phyloP scores from a whole-genome alignment of 30 jellyfish, hydroid and myxozoan genomes.

The Mastigias papua region DNA sequence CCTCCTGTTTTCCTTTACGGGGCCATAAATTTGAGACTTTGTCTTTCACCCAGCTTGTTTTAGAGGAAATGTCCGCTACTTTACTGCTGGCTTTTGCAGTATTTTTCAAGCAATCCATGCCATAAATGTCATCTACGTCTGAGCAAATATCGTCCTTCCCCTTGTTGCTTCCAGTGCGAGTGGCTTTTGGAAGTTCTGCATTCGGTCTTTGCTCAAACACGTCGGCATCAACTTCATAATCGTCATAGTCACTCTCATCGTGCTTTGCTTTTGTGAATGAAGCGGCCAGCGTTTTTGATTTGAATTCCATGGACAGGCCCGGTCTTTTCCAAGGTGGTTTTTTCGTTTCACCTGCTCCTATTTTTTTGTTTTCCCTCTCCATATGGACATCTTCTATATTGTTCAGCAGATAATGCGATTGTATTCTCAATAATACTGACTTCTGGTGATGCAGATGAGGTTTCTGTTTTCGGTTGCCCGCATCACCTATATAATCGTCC shows the following conservation, averaged over 20 bases:
- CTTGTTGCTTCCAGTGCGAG: slow-evolving; percentile 5
- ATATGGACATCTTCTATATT: slow-evolving; percentile 60
- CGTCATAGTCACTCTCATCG: slow-evolving; percentile 38
- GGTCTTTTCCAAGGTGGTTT: slow-evolving; percentile 51
- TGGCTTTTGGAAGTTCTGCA: not conserved
- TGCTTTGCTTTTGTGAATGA: slow-evolving; percentile 44
- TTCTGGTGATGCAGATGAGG: not conserved
- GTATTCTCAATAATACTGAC: not conserved
- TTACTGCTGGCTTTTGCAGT: slow-evolving; percentile 63
- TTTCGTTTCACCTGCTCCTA: slow-evolving; percentile 67
- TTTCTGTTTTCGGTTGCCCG: not conserved
- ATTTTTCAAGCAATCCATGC: slow-evolving; percentile 66
- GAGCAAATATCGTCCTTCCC: not conserved
- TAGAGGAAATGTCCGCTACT: slow-evolving; percentile 70
- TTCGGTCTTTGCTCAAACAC: not conserved
- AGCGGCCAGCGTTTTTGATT: slow-evolving; percentile 70
- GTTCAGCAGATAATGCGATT: slow-evolving; percentile 58
- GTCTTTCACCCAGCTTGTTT: slow-evolving; percentile 77
- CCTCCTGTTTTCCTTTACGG: slow-evolving; percentile 66
- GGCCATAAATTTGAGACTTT: slow-evolving; percentile 71
- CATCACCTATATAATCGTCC: too few species aligned
- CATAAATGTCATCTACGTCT: slow-evolving; percentile 2
- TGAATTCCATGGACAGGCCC: slow-evolving; percentile 70
- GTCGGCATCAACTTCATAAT: slow-evolving; percentile 5
- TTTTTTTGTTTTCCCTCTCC: slow-evolving; percentile 40